These are phyloP conservation scores for Oeneis ivallda DNA, from an alignment of 2,888 invertebrate species.

Conservation along the genomic window DNA sequence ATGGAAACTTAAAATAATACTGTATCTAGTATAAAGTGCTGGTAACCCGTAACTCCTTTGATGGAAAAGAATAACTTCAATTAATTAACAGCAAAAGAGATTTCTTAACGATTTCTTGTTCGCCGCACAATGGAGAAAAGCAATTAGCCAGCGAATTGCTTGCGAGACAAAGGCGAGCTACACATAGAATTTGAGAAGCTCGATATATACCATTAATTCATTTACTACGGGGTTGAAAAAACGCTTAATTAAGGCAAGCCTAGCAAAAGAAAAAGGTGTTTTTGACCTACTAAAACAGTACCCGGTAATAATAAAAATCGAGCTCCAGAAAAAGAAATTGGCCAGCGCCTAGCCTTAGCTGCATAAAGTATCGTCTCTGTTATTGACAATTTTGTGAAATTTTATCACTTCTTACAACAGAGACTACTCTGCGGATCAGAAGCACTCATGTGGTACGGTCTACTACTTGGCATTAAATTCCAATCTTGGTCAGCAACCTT, in stretches of 20 bases:
- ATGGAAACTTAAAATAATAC: not conserved
- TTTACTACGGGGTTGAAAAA: slow-evolving; percentile 17
- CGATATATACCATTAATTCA: slow-evolving; percentile 19
- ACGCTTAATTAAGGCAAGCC: not conserved
- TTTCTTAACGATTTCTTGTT: slow-evolving; percentile 71
- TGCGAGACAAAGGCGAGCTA: slow-evolving; percentile 50
- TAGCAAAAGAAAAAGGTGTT: too few species aligned
- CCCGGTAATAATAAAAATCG: too few species aligned
- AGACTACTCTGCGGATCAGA: too few species aligned
- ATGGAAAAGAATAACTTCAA: slow-evolving; percentile 59
- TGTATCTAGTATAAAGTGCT: not conserved
- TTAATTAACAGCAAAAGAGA: slow-evolving; percentile 66
- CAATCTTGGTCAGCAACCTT: too few species aligned
- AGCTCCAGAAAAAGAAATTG: too few species aligned
- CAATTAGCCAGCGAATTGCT: slow-evolving; percentile 65
- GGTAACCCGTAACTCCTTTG: slow-evolving; percentile 20
- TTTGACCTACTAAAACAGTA: too few species aligned
- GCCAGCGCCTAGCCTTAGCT: too few species aligned
- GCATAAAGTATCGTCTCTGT: too few species aligned
- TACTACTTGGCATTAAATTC: too few species aligned
- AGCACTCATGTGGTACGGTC: too few species aligned
- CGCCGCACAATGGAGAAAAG: slow-evolving; percentile 64
- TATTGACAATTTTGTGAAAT: too few species aligned
- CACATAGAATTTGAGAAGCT: slow-evolving; percentile 29
- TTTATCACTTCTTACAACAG: too few species aligned